Evolutionary conservation across 2,888 invertebrate species (phyloP), one percentile per base, ranked within the genome.

Genomic region (Erynnis tages): DNA sequence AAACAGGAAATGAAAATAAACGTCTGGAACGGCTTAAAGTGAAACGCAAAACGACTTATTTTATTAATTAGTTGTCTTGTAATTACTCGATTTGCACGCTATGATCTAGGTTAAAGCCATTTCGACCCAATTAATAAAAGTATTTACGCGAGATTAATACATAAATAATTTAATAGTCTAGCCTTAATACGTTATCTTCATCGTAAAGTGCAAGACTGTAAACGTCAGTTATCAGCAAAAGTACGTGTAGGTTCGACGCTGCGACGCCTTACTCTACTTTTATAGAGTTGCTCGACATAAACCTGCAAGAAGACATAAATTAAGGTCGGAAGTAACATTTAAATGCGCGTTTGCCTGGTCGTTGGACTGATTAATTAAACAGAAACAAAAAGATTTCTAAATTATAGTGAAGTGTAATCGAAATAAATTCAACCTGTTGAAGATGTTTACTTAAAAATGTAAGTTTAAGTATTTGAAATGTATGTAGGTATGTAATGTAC

Each of bases 1-100:
- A 25, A 49, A 49, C 48, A 40, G 48, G 48, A 49, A 41, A 49
- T 34, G 32, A 41, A 32, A 48, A 40, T 49, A 4, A 40, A 23
- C 41, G 32, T 32, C 32, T 32, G 10, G 23, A 16, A 14, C 40
- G 17, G 40, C 40, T 49, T 32, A 32, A 40, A 41, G 40, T 32
- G 48, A 49, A 49, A 49, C 23, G 23, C 32, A 40, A 41, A 41
- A 40, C 32, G 32, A 16, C 48, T 32, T 34, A 41, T 25, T 49
- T 49, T 49, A 41, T 41, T 49, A 49, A 49, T 49, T 49, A 40
- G 32, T 25, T 29, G 30, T 17, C 40, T 25, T 34, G 16, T 49
- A 49, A 49, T 49, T 49, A 40, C 10, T 5, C 30, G 40, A 40
- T 48, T 48, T 38, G 38, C 13, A 40, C 14, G 8, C 10, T n/a